Conservation (phyloP, 2,113 vertebrate genomes). For the Phrynosoma blainvillii region DNA sequence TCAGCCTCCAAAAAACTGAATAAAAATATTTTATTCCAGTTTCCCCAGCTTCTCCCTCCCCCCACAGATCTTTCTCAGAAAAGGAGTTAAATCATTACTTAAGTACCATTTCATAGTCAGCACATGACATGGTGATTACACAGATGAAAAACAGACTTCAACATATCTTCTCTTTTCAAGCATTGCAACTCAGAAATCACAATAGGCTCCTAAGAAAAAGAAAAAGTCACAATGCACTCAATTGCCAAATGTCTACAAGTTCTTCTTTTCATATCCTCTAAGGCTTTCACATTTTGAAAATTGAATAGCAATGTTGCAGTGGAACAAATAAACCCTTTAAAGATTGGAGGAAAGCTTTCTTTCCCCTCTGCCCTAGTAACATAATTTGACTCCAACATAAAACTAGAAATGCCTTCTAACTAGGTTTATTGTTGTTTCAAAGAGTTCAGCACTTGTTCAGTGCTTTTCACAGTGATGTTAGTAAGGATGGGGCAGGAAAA, state of each 20-base stretch:
- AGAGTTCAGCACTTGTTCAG: not conserved
- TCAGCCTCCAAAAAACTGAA: constrained; percentile 19
- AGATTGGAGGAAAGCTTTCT: constrained; percentile 15
- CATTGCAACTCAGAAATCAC: constrained; percentile 67
- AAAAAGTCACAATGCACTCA: constrained; percentile 47
- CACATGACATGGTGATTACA: constrained; percentile 55
- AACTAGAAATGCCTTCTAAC: not conserved
- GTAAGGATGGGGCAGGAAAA: not conserved
- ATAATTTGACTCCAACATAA: not conserved
- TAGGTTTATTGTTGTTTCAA: not conserved
- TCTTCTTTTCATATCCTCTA: constrained; percentile 33
- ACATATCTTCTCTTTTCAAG: constrained; percentile 60
- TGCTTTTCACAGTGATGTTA: not conserved
- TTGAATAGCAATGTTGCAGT: constrained; percentile 23
- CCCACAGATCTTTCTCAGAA: constrained; percentile 29
- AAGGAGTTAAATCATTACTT: constrained; percentile 28
- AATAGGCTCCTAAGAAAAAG: constrained; percentile 61
- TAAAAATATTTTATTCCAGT: not conserved
- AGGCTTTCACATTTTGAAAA: constrained; percentile 14
- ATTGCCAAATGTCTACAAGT: constrained; percentile 57
- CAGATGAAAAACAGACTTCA: constrained; percentile 60
- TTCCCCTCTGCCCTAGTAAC: constrained; percentile 1
- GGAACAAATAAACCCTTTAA: constrained; percentile 11
- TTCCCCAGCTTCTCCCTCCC: constrained; percentile 12
- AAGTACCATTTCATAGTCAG: constrained; percentile 42